phyloP scores from a whole-genome alignment of 2,113 vertebrate genomes.

The Helogale parvula region DNA sequence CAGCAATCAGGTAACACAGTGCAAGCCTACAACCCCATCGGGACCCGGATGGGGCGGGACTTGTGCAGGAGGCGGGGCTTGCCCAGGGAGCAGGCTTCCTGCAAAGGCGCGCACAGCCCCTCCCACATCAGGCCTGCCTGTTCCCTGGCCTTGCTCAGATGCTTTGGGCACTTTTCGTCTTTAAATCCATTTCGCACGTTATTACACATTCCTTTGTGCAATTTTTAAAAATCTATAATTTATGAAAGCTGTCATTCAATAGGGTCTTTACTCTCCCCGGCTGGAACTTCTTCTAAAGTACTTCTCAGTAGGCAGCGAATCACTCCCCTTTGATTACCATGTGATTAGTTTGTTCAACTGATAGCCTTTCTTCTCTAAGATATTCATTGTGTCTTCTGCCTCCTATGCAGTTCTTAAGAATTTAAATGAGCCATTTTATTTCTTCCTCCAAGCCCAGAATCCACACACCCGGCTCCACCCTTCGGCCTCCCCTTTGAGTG shows the following conservation, averaged over 20 bases:
- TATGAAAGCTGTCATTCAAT: conserved; percentile 72
- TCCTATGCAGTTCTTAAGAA: conserved; percentile 89
- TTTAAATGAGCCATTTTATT: conserved; percentile 95
- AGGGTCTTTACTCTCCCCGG: conserved; percentile 48
- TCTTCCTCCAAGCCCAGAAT: conserved; percentile 88
- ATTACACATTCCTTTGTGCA: background rate
- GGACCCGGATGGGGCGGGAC: fast-evolving
- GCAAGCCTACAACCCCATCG: too few relatives aligned
- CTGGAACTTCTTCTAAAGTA: conserved; percentile 85
- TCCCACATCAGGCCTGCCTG: fast-evolving
- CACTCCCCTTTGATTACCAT: conserved; percentile 88
- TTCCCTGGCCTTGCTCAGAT: background rate
- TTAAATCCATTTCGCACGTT: conserved; percentile 19
- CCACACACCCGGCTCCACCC: conserved; percentile 86
- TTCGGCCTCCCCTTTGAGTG: conserved; percentile 87
- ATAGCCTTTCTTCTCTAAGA: conserved; percentile 88
- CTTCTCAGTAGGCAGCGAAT: conserved; percentile 84
- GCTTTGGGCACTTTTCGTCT: background rate
- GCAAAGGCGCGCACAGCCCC: fast-evolving
- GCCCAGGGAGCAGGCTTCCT: fast-evolving
- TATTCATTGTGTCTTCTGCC: conserved; percentile 89
- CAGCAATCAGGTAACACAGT: fast-evolving
- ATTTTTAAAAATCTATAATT: conserved; percentile 78
- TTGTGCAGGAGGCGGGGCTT: background rate
- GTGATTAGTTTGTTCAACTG: conserved; percentile 91